phyloP scores from a whole-genome alignment of 2,797 vertebrate genomes.

The Falco novaeseelandiae region DNA sequence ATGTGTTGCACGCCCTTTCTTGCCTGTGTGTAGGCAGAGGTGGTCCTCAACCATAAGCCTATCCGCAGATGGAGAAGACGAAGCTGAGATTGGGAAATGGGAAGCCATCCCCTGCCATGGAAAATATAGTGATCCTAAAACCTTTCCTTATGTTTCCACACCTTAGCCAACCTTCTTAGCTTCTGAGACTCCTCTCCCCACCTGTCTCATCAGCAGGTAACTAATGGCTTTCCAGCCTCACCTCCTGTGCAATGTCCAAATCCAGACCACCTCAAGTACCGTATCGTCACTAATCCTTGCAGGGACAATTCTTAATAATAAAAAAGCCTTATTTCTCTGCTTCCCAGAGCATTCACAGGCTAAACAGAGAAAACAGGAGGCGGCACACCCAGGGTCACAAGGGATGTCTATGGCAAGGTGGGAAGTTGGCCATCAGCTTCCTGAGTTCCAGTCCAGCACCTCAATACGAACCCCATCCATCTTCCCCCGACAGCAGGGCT shows the following conservation, averaged over 20 bases:
- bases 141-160: not conserved
- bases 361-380: not conserved
- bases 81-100: not conserved
- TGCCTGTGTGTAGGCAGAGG: not conserved
- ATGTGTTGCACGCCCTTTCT: not conserved
- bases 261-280: not conserved
- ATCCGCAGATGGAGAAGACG: not conserved
- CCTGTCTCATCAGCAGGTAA: not conserved
- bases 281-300: not conserved
- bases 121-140: not conserved
- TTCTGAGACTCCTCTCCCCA: not conserved
- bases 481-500: not conserved
- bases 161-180: not conserved
- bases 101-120: not conserved
- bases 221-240: not conserved
- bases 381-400: not conserved
- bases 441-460: not conserved
- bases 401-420: not conserved
- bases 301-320: not conserved
- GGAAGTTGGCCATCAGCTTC: not conserved
- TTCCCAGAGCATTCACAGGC: fast-evolving
- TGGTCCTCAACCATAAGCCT: not conserved
- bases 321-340: not conserved
- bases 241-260: not conserved
- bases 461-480: not conserved